Conservation (phyloP, 2,113 vertebrate genomes). For the Syrrhaptes paradoxus region DNA sequence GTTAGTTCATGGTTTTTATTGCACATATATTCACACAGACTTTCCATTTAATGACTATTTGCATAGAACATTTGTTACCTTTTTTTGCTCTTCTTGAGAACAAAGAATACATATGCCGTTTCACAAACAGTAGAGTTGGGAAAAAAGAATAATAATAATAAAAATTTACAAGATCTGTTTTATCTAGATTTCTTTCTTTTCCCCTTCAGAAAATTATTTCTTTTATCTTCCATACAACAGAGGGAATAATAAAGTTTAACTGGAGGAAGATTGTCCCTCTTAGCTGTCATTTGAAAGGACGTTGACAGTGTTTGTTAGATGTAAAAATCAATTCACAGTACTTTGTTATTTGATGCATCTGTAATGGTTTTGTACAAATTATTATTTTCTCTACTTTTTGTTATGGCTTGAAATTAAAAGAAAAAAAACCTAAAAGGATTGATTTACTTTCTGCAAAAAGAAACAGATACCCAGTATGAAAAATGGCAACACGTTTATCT, state of each 20-base stretch:
- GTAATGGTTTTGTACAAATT: neutral
- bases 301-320: neutral
- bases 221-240: neutral
- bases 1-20: neutral
- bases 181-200: neutral
- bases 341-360: neutral
- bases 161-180: neutral
- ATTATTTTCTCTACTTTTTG: neutral
- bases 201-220: neutral
- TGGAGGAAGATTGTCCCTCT: neutral
- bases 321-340: neutral
- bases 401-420: neutral
- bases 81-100: neutral
- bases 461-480: neutral
- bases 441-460: neutral
- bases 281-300: neutral
- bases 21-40: neutral
- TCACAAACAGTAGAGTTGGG: neutral
- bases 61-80: neutral
- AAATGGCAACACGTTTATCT: constrained; percentile 11
- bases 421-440: neutral
- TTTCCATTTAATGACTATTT: neutral
- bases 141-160: neutral
- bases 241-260: neutral
- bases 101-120: neutral